Conservation (phyloP, 2,797 vertebrate genomes). For the Darevskia nairensis region DNA sequence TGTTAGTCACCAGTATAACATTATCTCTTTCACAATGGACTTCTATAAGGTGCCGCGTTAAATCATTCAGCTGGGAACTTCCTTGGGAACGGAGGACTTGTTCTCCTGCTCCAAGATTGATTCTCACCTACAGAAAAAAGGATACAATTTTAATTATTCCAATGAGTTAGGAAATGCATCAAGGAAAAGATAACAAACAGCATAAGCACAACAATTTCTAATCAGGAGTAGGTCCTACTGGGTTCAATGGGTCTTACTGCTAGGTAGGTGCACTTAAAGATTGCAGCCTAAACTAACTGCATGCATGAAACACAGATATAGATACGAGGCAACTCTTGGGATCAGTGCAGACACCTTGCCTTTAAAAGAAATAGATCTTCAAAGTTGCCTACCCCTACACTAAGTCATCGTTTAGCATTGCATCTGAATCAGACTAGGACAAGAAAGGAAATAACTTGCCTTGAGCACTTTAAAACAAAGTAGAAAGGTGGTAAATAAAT, state of each 20-base stretch:
- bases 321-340: too few species aligned
- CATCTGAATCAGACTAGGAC: background rate
- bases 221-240: too few species aligned
- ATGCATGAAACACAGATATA: background rate
- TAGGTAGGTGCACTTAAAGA: too few species aligned
- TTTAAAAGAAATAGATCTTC: too few species aligned
- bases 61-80: slow-evolving; percentile 84
- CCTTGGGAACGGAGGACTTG: slow-evolving; percentile 80
- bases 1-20: slow-evolving; percentile 84
- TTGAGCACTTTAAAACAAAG: background rate
- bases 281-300: background rate
- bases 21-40: slow-evolving; percentile 75
- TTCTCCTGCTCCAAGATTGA: slow-evolving; percentile 85
- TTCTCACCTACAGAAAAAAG: slow-evolving; percentile 80
- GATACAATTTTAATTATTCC: slow-evolving; percentile 54
- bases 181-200: background rate
- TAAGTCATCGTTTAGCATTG: background rate
- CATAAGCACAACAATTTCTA: too few species aligned
- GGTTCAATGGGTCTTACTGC: too few species aligned
- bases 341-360: too few species aligned
- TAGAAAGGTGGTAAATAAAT: background rate
- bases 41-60: slow-evolving; percentile 89
- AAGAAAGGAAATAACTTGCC: background rate
- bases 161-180: slow-evolving; percentile 18
- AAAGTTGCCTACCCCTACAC: background rate